Evolutionary conservation across 2,888 invertebrate species (phyloP), one percentile per base, ranked within the genome.

Genomic region (Proisotoma minuta): DNA sequence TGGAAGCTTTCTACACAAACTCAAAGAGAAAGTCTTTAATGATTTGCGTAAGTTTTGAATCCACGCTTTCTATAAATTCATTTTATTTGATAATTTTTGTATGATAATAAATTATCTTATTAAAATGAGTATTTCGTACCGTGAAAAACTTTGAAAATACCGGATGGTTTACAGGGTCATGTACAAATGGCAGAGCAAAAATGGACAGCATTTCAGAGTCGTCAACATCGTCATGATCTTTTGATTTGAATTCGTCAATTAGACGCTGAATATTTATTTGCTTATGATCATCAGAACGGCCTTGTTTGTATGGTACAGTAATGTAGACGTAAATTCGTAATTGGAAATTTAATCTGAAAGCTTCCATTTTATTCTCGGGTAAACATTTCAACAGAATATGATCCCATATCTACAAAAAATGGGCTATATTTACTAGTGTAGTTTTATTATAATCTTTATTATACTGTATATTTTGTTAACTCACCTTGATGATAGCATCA

Each of bases 101-200:
- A 34, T 3, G 18, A 39, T 24, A 20, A 34, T 20, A 4, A 34
- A 56, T 10, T 39, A 20, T 43, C 56, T 29, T 18, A 24, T 34
- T 4, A 34, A 50, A 23, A 4, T 18, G 23, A 49, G 18, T 10
- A 43, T 18, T 40, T n/a, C 40, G 22, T 39, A 67, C 67, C 56
- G 59, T 50, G 29, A 73, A 69, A 2, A 71, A 47, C 15, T 59
- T 68, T 48, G 67, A 67, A 59, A 71, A 72, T 3, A 69, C 65
- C 1, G 69, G 65, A 65, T 73, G 71, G 2, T 47, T 50, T 23
- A 63, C 62, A 1, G 72, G 71, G 39, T 73, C 70, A 2, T 63
- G 51, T 1, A 73, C 70, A 62, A 69, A 73, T 28, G 73, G 73
- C 1, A 73, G 66, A 1, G 73, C 73, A 60, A 70, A 73, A 1